These are phyloP conservation scores for Chlamydotis undulata DNA, from an alignment of 2,113 vertebrate genomes.

Conservation along the genomic window DNA sequence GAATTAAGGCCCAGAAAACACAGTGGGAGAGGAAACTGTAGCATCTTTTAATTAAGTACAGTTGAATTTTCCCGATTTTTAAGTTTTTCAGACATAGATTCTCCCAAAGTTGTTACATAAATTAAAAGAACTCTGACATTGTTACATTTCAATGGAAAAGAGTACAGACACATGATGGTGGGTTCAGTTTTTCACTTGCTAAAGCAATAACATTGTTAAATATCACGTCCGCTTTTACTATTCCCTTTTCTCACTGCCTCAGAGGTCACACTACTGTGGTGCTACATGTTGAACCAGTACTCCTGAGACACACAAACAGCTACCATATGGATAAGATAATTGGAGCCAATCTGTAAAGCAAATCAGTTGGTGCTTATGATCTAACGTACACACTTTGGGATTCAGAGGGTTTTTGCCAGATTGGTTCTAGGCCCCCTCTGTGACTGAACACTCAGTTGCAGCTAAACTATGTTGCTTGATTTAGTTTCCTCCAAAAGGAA, in stretches of 20 bases:
- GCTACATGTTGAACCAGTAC: not conserved
- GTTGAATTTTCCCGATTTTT: not conserved
- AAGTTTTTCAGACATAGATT: not conserved
- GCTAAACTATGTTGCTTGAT: not conserved
- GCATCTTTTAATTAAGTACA: not conserved
- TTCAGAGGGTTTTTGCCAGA: not conserved
- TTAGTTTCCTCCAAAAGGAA: not conserved
- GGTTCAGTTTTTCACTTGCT: not conserved
- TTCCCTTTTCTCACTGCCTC: not conserved
- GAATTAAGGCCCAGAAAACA: not conserved
- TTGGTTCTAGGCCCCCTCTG: not conserved
- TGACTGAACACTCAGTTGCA: not conserved
- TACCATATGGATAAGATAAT: not conserved
- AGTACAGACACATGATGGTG: rapidly evolving
- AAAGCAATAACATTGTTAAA: not conserved
- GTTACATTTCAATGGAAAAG: not conserved
- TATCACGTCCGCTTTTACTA: not conserved
- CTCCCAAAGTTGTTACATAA: not conserved
- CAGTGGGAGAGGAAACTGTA: not conserved
- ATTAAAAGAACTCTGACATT: not conserved
- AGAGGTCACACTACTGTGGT: not conserved
- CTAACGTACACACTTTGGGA: not conserved
- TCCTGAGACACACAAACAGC: not conserved
- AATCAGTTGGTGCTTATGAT: not conserved
- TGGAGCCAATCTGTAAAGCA: not conserved